Evolutionary conservation across 2,113 vertebrate species (phyloP).

Genomic region (Nothocercus nigrocapillus): DNA sequence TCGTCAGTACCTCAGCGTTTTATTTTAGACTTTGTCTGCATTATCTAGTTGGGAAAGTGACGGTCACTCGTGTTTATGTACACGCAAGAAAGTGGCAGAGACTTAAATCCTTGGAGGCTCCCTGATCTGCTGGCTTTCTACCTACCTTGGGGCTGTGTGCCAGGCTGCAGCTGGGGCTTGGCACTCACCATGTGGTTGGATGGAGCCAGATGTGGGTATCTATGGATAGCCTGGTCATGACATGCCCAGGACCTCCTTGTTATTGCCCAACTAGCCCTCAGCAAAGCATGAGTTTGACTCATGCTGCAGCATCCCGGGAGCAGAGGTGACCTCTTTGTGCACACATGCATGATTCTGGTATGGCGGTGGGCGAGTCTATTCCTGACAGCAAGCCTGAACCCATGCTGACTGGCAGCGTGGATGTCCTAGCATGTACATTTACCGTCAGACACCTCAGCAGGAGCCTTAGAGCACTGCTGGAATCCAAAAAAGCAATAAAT

Average conservation of each 20-base stretch:
- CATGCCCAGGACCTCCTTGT: fast-evolving
- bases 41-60: neutral
- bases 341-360: fast-evolving
- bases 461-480: neutral
- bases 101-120: fast-evolving
- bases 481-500: neutral
- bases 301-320: fast-evolving
- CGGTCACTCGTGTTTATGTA: neutral
- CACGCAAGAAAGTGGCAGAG: neutral
- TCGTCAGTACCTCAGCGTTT: neutral
- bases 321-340: neutral
- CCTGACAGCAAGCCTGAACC: slow-evolving; percentile 13
- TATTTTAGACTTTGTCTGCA: neutral
- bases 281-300: neutral
- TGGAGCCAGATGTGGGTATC: neutral
- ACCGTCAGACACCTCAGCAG: neutral
- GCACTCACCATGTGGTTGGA: neutral
- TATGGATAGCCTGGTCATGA: neutral
- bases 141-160: neutral
- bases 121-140: neutral
- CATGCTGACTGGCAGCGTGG: neutral
- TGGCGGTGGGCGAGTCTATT: neutral
- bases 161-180: neutral
- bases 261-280: neutral
- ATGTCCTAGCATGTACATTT: neutral